phyloP scores from a whole-genome alignment of 2,113 vertebrate genomes.

The Microcebus tavaratra region DNA sequence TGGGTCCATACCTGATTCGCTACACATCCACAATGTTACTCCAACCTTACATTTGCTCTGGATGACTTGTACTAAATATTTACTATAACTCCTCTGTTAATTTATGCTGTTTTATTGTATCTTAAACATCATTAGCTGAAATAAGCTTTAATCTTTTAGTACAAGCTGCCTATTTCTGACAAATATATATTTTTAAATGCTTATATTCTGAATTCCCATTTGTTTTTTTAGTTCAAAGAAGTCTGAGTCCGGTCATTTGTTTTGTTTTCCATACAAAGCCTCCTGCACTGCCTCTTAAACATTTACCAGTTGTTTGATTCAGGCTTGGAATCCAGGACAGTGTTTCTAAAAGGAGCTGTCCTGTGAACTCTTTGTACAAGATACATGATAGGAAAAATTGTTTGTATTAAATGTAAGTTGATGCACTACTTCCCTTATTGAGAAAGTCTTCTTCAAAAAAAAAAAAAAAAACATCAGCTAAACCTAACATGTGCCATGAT shows the following conservation, averaged over 20 bases:
- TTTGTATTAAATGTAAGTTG: background rate
- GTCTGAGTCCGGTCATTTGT: background rate
- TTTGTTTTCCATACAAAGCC: background rate
- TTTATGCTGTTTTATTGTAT: background rate
- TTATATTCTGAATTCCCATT: background rate
- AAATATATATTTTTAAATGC: background rate
- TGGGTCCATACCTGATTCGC: no score
- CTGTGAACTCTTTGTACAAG: background rate
- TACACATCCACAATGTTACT: no score
- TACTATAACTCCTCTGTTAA: background rate
- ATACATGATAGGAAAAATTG: background rate
- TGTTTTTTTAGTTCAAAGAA: background rate
- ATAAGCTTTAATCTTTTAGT: background rate
- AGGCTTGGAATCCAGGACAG: background rate
- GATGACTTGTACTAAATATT: background rate
- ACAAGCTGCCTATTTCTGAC: background rate
- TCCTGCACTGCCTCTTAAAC: background rate
- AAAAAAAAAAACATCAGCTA: background rate
- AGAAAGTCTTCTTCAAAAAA: background rate
- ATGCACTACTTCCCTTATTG: background rate
- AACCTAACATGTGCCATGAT: background rate
- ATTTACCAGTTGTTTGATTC: background rate
- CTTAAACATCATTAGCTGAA: background rate
- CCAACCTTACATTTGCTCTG: background rate
- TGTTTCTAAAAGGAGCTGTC: background rate